Conservation (phyloP, 2,113 vertebrate genomes). For the Ictalurus furcatus region DNA sequence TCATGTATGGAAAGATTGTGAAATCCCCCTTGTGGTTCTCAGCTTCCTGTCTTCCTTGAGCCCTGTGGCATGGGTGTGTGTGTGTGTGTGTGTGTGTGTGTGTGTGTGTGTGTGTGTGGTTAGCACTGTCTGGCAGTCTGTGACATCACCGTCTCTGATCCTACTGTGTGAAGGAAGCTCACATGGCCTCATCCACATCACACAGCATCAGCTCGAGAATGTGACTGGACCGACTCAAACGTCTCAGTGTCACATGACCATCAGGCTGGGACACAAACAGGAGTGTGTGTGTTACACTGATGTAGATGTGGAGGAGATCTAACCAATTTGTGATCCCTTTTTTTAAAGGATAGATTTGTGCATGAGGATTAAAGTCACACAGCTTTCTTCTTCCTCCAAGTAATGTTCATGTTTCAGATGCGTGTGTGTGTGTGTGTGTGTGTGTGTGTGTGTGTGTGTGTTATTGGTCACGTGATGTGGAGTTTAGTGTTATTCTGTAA, state of each 20-base stretch:
- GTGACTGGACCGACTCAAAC: neutral
- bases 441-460: no score
- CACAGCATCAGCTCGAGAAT: neutral
- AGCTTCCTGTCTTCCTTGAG: constrained; percentile 9
- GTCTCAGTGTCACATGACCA: neutral
- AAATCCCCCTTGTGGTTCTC: neutral
- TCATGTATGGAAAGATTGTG: neutral
- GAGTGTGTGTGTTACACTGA: neutral
- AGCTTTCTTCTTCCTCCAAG: no score
- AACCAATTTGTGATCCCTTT: neutral
- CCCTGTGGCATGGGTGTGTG: neutral
- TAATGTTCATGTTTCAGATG: no score
- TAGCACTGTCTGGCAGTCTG: constrained; percentile 13
- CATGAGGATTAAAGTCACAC: no score
- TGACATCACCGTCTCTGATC: neutral
- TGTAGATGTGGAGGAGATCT: neutral
- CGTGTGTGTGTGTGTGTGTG: no score
- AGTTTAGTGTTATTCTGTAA: no score
- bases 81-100: neutral
- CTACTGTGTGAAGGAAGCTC: constrained; percentile 10
- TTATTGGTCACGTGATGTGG: no score
- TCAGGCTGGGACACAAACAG: neutral
- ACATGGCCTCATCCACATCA: neutral
- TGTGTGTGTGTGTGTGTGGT: constrained; percentile 1
- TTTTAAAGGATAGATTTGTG: no score